These are phyloP conservation scores for Laterallus jamaicensis DNA, from an alignment of 2,113 vertebrate genomes.

Conservation along the genomic window DNA sequence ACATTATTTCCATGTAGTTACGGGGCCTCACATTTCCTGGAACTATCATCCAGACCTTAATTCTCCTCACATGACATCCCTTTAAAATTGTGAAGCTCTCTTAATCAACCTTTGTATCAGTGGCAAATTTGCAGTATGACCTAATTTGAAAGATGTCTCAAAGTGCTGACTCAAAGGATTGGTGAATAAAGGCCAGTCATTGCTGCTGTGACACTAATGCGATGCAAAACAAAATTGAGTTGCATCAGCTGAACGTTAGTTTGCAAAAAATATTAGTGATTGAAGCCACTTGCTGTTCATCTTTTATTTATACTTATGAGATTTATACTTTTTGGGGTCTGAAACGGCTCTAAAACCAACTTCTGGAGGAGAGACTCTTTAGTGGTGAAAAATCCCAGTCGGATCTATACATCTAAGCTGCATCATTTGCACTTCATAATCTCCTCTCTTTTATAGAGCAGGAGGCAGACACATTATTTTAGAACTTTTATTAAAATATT, in stretches of 20 bases:
- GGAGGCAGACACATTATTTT: slow-evolving; percentile 59
- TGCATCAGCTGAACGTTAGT: slow-evolving; percentile 79
- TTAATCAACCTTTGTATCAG: slow-evolving; percentile 84
- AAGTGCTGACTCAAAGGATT: slow-evolving; percentile 84
- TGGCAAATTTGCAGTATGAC: slow-evolving; percentile 79
- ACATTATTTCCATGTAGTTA: slow-evolving; percentile 74
- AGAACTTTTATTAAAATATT: slow-evolving; percentile 72
- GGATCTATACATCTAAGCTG: slow-evolving; percentile 52
- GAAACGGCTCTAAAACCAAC: slow-evolving; percentile 16
- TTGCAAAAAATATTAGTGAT: slow-evolving; percentile 79
- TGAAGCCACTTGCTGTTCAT: slow-evolving; percentile 72
- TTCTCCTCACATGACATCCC: slow-evolving; percentile 73
- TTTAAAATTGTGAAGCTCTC: slow-evolving; percentile 77
- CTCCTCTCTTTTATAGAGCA: slow-evolving; percentile 14
- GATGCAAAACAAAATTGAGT: slow-evolving; percentile 80
- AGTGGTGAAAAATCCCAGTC: slow-evolving; percentile 42
- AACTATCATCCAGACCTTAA: slow-evolving; percentile 78
- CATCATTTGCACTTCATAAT: slow-evolving; percentile 48
- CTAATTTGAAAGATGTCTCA: slow-evolving; percentile 81
- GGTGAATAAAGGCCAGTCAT: slow-evolving; percentile 77
- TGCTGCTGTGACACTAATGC: slow-evolving; percentile 76
- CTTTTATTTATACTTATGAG: slow-evolving; percentile 75
- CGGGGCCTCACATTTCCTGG: slow-evolving; percentile 73
- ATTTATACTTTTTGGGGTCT: slow-evolving; percentile 60
- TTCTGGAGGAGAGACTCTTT: slow-evolving; percentile 52